Base-by-base conservation (phyloP, 2,113 vertebrate species). In the Larimichthys polyactis region DNA sequence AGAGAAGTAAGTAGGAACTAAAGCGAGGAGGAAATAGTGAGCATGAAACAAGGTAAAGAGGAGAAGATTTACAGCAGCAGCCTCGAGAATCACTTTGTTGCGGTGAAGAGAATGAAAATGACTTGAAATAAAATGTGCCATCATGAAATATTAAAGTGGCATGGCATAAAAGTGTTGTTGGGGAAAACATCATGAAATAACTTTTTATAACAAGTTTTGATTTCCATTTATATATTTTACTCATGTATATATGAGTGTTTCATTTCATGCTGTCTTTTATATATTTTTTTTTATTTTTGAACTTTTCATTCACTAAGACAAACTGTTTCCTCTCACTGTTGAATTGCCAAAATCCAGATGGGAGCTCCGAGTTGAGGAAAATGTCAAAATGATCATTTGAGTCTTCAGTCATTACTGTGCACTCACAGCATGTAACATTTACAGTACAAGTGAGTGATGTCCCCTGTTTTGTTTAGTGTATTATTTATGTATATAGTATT, bases 1-100 rank as follows among this genome's bases (percentile, higher is more conserved):
- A 77, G 29, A 29, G 48, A 57, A 55, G 76, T 81, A 77, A 63
- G 75, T 6, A 77, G 16, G 52, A 73, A 82, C 60, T 32, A n/a
- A 40, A 78, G 58, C 40, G 64, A 22, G 10, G 55, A 65, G 40
- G 49, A 1, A 10, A 29, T 51, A 14, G 14, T 40, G 15, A 16
- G 7, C 36, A 57, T 17, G 12, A 62, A 55, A 48, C 60, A 32
- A 46, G n/a, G 22, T 15, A 52, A 11, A 3, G 22, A 54, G 0
- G 12, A 27, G 36, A 44, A 19, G 15, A 36, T 40, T 27, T 19
- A 11, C 14, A 48, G 9, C 65, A 24, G 27, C 19, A 52, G 65
- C n/a, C 7, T 27, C 29, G 1, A 15, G 58, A 48, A 57, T 27
- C 11, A 36, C n/a, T 36, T 7, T 52, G 57, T 40, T 29, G 14